Conservation (phyloP, 1,140 invertebrate genomes). For the Atta cephalotes region DNA sequence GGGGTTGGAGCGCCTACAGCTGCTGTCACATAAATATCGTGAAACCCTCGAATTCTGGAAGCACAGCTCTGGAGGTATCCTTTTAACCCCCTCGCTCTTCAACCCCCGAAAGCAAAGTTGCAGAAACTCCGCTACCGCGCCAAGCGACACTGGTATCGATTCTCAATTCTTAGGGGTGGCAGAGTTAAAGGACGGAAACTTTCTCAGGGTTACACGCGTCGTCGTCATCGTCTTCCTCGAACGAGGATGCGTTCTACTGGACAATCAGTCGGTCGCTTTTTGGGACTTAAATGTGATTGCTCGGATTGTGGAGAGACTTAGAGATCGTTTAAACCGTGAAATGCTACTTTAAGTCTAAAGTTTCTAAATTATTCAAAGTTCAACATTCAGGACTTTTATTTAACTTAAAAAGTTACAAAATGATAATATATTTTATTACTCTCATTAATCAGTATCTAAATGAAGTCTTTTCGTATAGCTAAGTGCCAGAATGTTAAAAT, state of each 20-base stretch:
- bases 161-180: conserved; percentile 75
- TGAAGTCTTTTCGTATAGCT: not conserved
- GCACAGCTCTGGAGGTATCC: conserved; percentile 54
- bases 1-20: conserved; percentile 71
- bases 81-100: conserved; percentile 10
- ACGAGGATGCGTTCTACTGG: not conserved
- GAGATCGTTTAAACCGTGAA: not conserved
- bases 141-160: conserved; percentile 72
- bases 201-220: conserved; percentile 39
- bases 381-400: not conserved
- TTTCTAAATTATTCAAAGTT: conserved; percentile 25
- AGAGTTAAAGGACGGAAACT: conserved; percentile 48
- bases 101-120: conserved; percentile 73
- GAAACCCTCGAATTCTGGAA: conserved; percentile 76
- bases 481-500: not conserved
- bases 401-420: not conserved
- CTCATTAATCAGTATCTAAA: not conserved
- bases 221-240: conserved; percentile 14
- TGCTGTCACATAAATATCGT: conserved; percentile 81
- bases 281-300: conserved; percentile 10
- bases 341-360: not conserved
- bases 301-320: conserved; percentile 13
- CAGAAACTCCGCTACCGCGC: conserved; percentile 73
- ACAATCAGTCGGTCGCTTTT: conserved; percentile 23
- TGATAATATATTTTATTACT: not conserved